A percentile compares a stretch with the other conserved stretches of the same genome.
These are phyloP conservation scores for Tauraco erythrolophus DNA, from an alignment of 2,113 vertebrate species.

Conservation along the genomic window DNA sequence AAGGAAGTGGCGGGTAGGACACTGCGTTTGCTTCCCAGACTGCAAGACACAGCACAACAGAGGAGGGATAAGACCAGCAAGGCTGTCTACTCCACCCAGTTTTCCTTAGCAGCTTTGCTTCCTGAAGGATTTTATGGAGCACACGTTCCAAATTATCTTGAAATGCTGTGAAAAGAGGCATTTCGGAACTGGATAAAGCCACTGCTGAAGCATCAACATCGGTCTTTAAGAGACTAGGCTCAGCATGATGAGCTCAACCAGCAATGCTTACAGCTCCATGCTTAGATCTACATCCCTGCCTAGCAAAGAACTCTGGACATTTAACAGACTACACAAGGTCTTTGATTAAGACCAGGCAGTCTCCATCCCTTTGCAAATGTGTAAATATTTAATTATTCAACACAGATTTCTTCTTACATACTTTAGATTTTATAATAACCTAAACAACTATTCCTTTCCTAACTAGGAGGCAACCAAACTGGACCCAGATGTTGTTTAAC, in stretches of 20 bases:
- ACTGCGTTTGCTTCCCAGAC: neutral
- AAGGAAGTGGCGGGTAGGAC: neutral
- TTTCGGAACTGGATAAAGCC: neutral
- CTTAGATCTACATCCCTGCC: neutral
- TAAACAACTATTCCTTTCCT: neutral
- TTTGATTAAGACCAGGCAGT: neutral
- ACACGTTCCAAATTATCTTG: neutral
- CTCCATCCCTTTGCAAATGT: neutral
- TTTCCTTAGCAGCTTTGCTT: neutral
- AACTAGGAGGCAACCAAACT: neutral
- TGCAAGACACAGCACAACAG: neutral
- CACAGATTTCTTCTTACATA: neutral
- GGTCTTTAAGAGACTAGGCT: fast-evolving
- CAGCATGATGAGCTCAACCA: neutral
- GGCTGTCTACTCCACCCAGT: neutral
- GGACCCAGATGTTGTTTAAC: neutral
- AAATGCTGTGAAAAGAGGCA: neutral
- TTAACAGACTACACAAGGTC: neutral
- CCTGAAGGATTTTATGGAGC: neutral
- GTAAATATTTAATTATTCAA: neutral
- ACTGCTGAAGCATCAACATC: neutral
- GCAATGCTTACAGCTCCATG: neutral
- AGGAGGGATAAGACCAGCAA: neutral
- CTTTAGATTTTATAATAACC: neutral
- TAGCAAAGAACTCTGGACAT: neutral